Conservation (phyloP, 1,140 invertebrate genomes). For the Drosophila asahinai region DNA sequence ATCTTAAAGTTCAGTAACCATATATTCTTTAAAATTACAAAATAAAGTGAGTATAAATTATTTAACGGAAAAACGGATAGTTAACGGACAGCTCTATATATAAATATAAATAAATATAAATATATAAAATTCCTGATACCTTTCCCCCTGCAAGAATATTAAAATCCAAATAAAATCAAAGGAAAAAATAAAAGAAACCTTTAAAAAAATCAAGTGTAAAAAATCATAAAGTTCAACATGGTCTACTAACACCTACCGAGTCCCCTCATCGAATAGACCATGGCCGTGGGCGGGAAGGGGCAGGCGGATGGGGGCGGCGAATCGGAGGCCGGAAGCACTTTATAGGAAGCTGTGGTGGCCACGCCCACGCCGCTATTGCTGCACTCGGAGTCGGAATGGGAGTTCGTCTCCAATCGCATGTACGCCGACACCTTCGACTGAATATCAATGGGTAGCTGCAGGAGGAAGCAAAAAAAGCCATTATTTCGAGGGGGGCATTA, state of each 20-base stretch:
- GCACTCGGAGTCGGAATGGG: slow-evolving; percentile 85
- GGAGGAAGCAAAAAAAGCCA: not conserved
- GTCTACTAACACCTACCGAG: slow-evolving; percentile 86
- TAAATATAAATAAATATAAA: too few relatives aligned
- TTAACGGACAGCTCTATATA: too few relatives aligned
- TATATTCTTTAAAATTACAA: not conserved
- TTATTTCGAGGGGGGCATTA: not conserved
- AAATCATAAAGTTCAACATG: slow-evolving; percentile 67
- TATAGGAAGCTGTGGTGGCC: slow-evolving; percentile 83
- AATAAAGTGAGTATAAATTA: not conserved
- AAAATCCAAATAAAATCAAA: not conserved
- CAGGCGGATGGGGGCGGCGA: slow-evolving; percentile 81
- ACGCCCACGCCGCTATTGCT: slow-evolving; percentile 82
- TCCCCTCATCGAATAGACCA: slow-evolving; percentile 92
- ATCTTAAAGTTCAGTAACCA: too few relatives aligned
- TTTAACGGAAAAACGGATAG: not conserved
- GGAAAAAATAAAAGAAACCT: not conserved
- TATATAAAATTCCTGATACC: not conserved
- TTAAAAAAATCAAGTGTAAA: slow-evolving; percentile 15
- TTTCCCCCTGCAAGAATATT: not conserved
- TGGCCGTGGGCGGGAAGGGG: slow-evolving; percentile 94
- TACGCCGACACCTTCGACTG: slow-evolving; percentile 94
- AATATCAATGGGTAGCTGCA: slow-evolving; percentile 94
- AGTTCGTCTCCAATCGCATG: slow-evolving; percentile 89
- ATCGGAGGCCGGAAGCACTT: slow-evolving; percentile 84